Conservation (phyloP, 2,113 vertebrate genomes). For the Melanerpes aurifrons region DNA sequence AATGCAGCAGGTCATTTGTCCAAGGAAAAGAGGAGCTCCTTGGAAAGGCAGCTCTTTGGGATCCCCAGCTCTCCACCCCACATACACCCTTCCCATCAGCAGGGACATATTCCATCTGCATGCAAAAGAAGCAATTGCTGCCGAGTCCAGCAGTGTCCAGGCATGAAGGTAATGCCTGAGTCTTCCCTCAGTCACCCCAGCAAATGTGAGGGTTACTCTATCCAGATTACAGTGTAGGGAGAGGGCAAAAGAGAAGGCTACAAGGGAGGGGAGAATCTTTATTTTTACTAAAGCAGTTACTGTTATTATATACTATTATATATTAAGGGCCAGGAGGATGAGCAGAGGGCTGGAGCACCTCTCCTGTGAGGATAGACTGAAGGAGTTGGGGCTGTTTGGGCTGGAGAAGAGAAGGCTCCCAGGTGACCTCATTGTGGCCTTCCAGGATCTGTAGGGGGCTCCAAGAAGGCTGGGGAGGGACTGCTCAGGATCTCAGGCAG, state of each 20-base stretch:
- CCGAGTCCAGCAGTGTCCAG: neutral
- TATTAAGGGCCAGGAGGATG: no score
- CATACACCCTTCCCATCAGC: neutral
- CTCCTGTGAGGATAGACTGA: no score
- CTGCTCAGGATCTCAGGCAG: no score
- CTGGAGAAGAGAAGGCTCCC: no score
- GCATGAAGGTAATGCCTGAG: neutral
- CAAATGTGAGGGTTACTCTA: neutral
- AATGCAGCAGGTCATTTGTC: neutral
- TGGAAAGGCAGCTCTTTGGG: neutral
- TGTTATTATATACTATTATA: neutral
- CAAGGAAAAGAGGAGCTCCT: neutral
- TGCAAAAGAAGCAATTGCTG: neutral
- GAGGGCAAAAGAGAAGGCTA: neutral
- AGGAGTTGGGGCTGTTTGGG: no score
- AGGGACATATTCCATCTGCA: neutral
- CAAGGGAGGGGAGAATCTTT: neutral
- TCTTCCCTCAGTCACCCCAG: neutral
- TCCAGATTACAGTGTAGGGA: neutral
- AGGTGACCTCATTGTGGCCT: no score
- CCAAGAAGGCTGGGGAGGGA: no score
- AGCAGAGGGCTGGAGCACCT: no score
- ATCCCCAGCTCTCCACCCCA: rapidly evolving
- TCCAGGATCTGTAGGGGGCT: no score
- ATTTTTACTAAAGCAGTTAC: neutral